These are phyloP conservation scores for Melopsittacus undulatus DNA, from an alignment of 2,797 vertebrate species.

Conservation along the genomic window DNA sequence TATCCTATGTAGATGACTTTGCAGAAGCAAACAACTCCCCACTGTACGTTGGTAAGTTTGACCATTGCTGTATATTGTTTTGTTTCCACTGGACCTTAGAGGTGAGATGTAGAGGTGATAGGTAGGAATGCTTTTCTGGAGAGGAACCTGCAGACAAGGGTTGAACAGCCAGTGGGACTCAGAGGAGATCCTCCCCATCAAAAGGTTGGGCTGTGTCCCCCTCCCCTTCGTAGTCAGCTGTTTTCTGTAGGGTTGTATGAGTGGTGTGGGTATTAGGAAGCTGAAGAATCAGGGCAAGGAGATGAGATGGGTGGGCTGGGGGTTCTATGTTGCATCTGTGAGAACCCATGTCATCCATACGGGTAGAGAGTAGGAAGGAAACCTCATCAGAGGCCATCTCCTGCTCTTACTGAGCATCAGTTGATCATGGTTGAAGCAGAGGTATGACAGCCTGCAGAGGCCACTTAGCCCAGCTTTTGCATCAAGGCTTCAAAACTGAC, in stretches of 20 bases:
- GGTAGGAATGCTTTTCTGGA: neutral
- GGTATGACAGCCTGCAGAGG: neutral
- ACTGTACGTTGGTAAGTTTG: constrained; percentile 88
- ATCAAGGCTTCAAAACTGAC: neutral
- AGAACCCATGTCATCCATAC: neutral
- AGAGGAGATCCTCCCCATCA: neutral
- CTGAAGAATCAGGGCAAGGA: neutral
- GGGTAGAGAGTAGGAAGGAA: neutral
- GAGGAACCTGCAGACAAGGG: neutral
- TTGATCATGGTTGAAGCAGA: neutral
- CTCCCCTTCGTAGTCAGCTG: neutral
- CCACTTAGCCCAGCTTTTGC: neutral
- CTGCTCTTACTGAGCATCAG: neutral
- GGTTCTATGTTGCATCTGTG: neutral
- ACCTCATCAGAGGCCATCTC: neutral
- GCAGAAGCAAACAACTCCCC: constrained; percentile 88
- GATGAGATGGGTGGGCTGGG: neutral
- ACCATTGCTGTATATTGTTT: fast-evolving
- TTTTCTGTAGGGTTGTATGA: neutral
- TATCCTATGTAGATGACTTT: constrained; percentile 95
- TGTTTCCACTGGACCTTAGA: neutral
- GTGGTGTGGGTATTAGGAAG: neutral
- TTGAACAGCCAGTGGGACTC: neutral
- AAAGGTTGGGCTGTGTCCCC: neutral
- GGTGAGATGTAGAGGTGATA: neutral